phyloP scores from a whole-genome alignment of 2,888 invertebrate species.

The Linyphia triangularis region DNA sequence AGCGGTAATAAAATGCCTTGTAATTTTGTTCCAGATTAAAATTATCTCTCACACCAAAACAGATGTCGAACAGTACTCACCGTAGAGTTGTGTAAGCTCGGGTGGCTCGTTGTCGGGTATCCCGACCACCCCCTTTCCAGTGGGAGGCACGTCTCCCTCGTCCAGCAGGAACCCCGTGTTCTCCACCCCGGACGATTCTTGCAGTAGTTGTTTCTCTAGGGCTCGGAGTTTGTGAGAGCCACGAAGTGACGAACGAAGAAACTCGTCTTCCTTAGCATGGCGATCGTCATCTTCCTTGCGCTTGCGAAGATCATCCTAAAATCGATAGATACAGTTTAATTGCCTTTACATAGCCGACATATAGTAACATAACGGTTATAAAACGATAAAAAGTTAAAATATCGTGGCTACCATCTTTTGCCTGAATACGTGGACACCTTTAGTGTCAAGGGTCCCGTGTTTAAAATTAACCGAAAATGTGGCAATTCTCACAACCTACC shows the following conservation, averaged over 20 bases:
- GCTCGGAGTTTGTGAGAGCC: constrained; percentile 95
- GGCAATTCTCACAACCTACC: too few species aligned
- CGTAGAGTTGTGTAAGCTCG: constrained; percentile 19
- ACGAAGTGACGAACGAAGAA: constrained; percentile 92
- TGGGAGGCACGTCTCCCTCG: constrained; percentile 76
- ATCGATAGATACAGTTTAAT: not conserved
- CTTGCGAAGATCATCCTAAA: constrained; percentile 82
- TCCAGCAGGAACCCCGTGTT: constrained; percentile 80
- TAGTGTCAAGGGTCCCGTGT: too few species aligned
- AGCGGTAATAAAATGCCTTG: too few species aligned
- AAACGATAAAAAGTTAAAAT: too few species aligned
- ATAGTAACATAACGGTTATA: too few species aligned
- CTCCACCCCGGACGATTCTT: constrained; percentile 78
- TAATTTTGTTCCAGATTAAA: too few species aligned
- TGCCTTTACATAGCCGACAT: too few species aligned
- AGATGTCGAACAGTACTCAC: too few species aligned
- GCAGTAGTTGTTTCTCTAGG: constrained; percentile 77
- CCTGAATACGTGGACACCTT: too few species aligned
- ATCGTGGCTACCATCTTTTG: too few species aligned
- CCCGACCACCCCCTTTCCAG: not conserved
- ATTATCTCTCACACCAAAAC: too few species aligned
- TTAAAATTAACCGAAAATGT: too few species aligned
- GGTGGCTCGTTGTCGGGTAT: constrained; percentile 13
- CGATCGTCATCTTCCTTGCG: constrained; percentile 90
- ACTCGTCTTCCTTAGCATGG: constrained; percentile 93